phyloP scores from a whole-genome alignment of 2,113 vertebrate genomes.

The Tricholaema leucomelas region DNA sequence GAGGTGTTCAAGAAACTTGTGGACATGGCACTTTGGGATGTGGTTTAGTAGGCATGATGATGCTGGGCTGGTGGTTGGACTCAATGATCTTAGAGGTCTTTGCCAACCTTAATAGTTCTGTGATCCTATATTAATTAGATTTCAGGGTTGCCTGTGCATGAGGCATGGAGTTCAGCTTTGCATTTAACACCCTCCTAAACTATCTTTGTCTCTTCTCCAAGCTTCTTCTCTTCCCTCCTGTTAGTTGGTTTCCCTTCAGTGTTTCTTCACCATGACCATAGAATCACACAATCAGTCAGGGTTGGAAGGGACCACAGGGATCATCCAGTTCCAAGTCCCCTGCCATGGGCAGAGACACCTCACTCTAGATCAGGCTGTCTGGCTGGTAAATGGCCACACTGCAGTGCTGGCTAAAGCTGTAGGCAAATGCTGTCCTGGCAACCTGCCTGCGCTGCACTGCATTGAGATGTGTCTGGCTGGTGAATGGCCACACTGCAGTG shows the following conservation, averaged over 20 bases:
- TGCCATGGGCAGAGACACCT: no score
- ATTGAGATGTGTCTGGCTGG: neutral
- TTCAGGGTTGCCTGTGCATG: neutral
- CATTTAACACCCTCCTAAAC: neutral
- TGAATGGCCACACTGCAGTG: neutral
- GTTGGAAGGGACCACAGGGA: no score
- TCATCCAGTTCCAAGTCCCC: no score
- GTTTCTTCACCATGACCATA: no score
- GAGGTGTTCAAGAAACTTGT: no score
- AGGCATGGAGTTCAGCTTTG: neutral
- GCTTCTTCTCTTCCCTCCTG: neutral
- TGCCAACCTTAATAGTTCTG: no score
- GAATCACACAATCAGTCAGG: no score
- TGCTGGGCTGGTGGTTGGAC: no score
- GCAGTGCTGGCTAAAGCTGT: conserved; percentile 13
- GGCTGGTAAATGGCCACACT: neutral
- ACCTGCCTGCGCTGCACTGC: neutral
- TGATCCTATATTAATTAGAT: neutral
- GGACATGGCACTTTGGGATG: no score
- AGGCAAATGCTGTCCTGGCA: neutral
- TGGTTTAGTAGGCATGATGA: no score
- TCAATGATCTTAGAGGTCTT: no score
- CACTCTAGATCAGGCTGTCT: no score
- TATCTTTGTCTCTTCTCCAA: neutral
- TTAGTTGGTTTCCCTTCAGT: neutral